These are phyloP conservation scores for Crematogaster levior DNA, from an alignment of 2,888 invertebrate genomes.

Conservation along the genomic window DNA sequence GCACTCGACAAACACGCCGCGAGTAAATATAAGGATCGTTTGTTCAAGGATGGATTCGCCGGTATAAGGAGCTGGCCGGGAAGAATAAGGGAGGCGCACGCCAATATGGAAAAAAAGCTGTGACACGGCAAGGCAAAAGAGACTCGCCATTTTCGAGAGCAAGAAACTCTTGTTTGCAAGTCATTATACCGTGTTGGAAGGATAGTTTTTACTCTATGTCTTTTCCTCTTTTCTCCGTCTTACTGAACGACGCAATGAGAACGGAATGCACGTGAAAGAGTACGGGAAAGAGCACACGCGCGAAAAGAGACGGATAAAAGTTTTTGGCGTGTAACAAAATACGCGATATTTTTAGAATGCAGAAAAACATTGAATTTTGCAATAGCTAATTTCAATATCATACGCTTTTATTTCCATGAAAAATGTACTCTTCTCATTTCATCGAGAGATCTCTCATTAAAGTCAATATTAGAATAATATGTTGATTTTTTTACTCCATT, in stretches of 20 bases:
- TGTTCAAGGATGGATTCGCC: conserved; percentile 70
- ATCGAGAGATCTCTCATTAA: neutral
- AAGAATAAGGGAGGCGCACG: conserved; percentile 64
- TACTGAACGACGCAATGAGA: neutral
- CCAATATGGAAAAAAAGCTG: conserved; percentile 62
- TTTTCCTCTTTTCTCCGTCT: conserved; percentile 42
- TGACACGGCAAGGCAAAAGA: conserved; percentile 45
- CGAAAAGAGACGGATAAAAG: neutral
- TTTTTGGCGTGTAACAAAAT: conserved; percentile 6
- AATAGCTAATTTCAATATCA: conserved; percentile 11
- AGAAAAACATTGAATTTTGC: conserved; percentile 9
- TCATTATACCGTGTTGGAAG: conserved; percentile 80
- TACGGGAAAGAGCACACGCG: too few species aligned
- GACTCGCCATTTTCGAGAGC: conserved; percentile 63
- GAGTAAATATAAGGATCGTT: conserved; percentile 82
- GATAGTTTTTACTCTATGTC: conserved; percentile 68
- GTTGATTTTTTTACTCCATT: neutral
- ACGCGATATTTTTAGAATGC: neutral
- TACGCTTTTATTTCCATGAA: neutral
- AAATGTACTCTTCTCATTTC: neutral
- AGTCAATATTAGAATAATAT: conserved; percentile 19
- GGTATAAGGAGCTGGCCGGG: conserved; percentile 61
- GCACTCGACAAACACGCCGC: conserved; percentile 81
- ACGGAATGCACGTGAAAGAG: neutral
- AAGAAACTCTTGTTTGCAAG: conserved; percentile 82